phyloP scores from a whole-genome alignment of 2,113 vertebrate genomes.

The Tursiops truncatus region DNA sequence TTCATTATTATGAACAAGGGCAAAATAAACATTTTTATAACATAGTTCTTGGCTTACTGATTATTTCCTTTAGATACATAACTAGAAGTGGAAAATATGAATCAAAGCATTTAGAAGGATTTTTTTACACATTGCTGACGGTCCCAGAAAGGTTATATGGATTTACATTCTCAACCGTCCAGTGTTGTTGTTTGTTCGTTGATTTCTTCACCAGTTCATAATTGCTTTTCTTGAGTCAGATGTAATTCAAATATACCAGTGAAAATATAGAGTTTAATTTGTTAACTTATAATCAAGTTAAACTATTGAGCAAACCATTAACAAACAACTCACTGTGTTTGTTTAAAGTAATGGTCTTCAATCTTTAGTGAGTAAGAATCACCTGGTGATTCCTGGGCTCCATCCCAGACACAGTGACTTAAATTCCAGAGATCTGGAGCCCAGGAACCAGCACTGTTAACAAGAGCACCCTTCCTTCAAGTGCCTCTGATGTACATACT shows the following conservation, averaged over 20 bases:
- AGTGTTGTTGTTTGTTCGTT: background rate
- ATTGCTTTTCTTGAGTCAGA: background rate
- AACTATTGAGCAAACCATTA: slow-evolving; percentile 25
- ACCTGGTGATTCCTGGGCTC: background rate
- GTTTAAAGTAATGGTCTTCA: background rate
- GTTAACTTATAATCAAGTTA: slow-evolving; percentile 5
- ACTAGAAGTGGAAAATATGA: background rate
- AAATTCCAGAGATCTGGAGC: background rate
- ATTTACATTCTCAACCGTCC: background rate
- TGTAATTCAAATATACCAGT: background rate
- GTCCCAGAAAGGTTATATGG: background rate
- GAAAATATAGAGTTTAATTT: slow-evolving; percentile 12
- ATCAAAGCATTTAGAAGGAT: background rate
- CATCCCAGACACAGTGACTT: background rate
- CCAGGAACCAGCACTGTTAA: background rate
- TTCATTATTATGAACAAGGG: background rate
- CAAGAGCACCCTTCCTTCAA: background rate
- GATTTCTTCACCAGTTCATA: background rate
- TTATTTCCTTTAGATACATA: background rate
- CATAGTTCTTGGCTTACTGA: background rate
- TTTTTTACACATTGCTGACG: background rate
- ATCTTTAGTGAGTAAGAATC: background rate
- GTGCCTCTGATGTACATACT: background rate
- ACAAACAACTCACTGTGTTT: slow-evolving; percentile 15
- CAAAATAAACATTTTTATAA: background rate